phyloP scores from a whole-genome alignment of 2,113 vertebrate genomes.

The Mugil cephalus region DNA sequence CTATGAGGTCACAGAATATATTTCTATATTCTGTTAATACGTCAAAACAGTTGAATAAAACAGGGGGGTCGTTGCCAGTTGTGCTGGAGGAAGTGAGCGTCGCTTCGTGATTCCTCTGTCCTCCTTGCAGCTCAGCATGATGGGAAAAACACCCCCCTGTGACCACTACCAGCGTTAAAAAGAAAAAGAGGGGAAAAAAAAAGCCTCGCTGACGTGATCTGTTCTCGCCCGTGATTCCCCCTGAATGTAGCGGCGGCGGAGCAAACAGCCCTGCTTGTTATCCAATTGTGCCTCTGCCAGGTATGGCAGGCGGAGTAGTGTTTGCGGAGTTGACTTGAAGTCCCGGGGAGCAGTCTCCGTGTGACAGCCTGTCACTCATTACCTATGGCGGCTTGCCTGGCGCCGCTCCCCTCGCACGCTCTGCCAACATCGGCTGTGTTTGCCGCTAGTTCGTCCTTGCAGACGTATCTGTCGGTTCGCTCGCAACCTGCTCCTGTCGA shows the following conservation, averaged over 20 bases:
- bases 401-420: slow-evolving; percentile 35
- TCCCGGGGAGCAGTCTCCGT: slow-evolving; percentile 34
- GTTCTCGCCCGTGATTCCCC: slow-evolving; percentile 47
- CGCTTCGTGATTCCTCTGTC: slow-evolving; percentile 39
- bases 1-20: too few relatives aligned
- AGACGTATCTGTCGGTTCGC: slow-evolving; percentile 42
- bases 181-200: slow-evolving; percentile 19
- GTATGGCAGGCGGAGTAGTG: slow-evolving; percentile 47
- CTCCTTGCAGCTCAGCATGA: slow-evolving; percentile 55
- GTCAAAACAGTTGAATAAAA: too few relatives aligned
- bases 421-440: slow-evolving; percentile 37
- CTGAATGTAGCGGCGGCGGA: slow-evolving; percentile 46
- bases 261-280: slow-evolving; percentile 66
- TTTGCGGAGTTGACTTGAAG: slow-evolving; percentile 64
- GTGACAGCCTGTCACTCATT: slow-evolving; percentile 71
- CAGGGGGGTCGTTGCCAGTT: not conserved
- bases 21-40: too few relatives aligned
- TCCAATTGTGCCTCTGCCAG: slow-evolving; percentile 70
- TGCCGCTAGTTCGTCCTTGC: slow-evolving; percentile 39
- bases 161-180: slow-evolving; percentile 58
- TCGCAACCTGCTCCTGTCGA: slow-evolving; percentile 28
- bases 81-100: slow-evolving; percentile 15
- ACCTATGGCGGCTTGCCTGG: slow-evolving; percentile 45
- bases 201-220: slow-evolving; percentile 42
- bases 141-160: slow-evolving; percentile 53